phyloP scores from a whole-genome alignment of 2,888 invertebrate species.

The Clusia tigrina region DNA sequence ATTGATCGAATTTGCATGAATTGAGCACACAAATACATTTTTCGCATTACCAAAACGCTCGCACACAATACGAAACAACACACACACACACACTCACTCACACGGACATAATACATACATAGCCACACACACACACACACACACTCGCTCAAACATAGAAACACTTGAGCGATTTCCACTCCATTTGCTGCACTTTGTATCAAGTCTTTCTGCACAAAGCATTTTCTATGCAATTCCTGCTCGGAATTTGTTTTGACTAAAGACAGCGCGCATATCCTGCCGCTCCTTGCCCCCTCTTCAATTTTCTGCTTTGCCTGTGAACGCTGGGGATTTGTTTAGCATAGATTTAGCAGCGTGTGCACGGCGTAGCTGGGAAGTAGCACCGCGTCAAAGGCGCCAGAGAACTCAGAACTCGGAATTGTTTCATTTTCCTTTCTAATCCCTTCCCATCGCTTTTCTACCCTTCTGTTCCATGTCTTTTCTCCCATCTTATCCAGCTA shows the following conservation, averaged over 20 bases:
- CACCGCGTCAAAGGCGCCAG: too few species aligned
- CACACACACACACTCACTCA: neutral
- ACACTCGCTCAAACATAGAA: conserved; percentile 9
- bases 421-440: neutral
- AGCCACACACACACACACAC: neutral
- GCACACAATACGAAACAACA: neutral
- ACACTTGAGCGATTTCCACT: conserved; percentile 21
- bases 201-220: neutral
- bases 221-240: neutral
- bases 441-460: neutral
- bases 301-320: neutral
- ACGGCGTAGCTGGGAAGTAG: too few species aligned
- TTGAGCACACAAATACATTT: neutral
- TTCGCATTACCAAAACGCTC: too few species aligned
- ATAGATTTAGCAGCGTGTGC: conserved; percentile 11
- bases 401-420: neutral
- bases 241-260: conserved; percentile 9
- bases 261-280: conserved; percentile 16
- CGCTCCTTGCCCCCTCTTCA: conserved; percentile 11
- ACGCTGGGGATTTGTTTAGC: conserved; percentile 17
- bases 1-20: neutral
- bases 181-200: conserved; percentile 26
- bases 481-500: neutral
- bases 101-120: neutral
- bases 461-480: neutral